phyloP scores from a whole-genome alignment of 1,140 invertebrate species.

The Hypsibius dujardini region DNA sequence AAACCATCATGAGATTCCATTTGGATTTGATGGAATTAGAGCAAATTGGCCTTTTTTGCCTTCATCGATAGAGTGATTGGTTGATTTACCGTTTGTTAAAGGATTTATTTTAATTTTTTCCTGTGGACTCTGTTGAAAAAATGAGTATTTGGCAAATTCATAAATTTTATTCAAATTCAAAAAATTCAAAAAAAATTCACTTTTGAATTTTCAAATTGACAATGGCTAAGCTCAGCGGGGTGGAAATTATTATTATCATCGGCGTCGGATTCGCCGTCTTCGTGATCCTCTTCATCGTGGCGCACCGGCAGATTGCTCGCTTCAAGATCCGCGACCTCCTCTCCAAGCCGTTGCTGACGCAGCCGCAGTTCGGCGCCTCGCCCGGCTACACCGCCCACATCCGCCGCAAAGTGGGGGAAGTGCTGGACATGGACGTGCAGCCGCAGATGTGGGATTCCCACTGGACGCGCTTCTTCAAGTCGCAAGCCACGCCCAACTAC shows the following conservation, averaged over 20 bases:
- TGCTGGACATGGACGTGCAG: constrained; percentile 10
- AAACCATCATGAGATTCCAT: no score
- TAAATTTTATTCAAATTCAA: neutral
- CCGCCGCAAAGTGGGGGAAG: neutral
- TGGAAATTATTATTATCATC: constrained; percentile 15
- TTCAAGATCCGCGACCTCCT: constrained; percentile 13
- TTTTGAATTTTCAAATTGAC: no score
- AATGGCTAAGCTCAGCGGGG: constrained; percentile 15
- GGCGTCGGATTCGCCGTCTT: constrained; percentile 17
- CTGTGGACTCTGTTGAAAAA: no score
- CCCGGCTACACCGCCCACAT: neutral
- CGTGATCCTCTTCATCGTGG: constrained; percentile 16
- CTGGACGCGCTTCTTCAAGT: constrained; percentile 4
- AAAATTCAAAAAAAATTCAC: no score
- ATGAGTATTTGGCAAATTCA: neutral
- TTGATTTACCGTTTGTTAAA: no score
- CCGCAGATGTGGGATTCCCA: constrained; percentile 13
- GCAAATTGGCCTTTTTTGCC: no score
- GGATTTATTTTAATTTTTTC: no score
- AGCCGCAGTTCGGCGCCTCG: neutral
- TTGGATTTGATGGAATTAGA: no score
- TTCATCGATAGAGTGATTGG: no score
- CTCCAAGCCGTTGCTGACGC: neutral
- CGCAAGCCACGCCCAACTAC: neutral
- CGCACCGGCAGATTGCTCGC: constrained; percentile 15